These are phyloP conservation scores for Pseudopleuronectes americanus DNA, from an alignment of 2,797 vertebrate species.

Conservation along the genomic window DNA sequence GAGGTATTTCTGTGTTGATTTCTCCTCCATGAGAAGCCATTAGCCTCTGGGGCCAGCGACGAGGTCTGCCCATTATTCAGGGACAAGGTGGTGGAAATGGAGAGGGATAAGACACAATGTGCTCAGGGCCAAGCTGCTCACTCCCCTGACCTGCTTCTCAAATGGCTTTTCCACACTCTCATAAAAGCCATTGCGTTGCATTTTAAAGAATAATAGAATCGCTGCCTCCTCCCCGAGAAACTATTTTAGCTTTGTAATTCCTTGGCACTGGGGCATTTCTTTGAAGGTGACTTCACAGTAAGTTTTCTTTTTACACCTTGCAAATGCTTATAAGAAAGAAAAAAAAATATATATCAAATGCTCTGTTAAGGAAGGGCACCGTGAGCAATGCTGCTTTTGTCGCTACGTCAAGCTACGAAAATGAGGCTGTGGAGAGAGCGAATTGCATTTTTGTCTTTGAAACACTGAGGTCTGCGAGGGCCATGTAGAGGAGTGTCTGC, in stretches of 20 bases:
- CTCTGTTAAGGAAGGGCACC: conserved; percentile 67
- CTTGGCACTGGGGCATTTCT: conserved; percentile 78
- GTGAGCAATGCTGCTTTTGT: conserved; percentile 55
- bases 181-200: conserved; percentile 84
- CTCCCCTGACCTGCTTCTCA: conserved; percentile 82
- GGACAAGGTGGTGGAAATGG: conserved; percentile 84
- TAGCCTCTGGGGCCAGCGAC: conserved; percentile 87
- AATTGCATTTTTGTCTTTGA: conserved; percentile 51
- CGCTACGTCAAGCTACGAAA: conserved; percentile 47
- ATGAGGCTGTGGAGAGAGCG: conserved; percentile 38
- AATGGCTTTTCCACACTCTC: conserved; percentile 85
- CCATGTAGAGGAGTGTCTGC: conserved; percentile 26
- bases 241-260: conserved; percentile 86
- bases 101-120: conserved; percentile 84
- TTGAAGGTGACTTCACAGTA: conserved; percentile 86
- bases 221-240: conserved; percentile 80
- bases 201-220: conserved; percentile 88
- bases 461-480: conserved; percentile 43
- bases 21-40: conserved; percentile 86
- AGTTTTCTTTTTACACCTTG: conserved; percentile 74
- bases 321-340: conserved; percentile 71
- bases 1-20: conserved; percentile 85
- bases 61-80: conserved; percentile 85
- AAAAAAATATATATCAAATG: conserved; percentile 60
- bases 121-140: conserved; percentile 81